phyloP scores from a whole-genome alignment of 2,113 vertebrate genomes.

The Andinoacara biseriatus region DNA sequence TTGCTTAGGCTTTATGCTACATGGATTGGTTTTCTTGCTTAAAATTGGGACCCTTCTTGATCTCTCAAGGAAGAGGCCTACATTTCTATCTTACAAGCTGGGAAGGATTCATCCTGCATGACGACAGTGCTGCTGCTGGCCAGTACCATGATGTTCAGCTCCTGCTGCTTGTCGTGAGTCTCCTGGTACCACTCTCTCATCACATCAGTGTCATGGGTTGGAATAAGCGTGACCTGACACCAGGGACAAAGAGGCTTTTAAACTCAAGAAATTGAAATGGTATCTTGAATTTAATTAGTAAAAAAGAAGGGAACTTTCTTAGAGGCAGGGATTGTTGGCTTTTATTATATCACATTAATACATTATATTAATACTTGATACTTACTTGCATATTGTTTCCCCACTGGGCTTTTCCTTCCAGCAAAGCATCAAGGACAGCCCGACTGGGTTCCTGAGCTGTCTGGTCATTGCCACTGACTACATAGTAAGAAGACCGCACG shows the following conservation, averaged over 20 bases:
- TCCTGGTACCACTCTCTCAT: conserved; percentile 99
- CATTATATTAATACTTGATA: background rate
- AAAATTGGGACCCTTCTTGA: conserved; percentile 8
- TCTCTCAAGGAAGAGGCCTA: conserved; percentile 59
- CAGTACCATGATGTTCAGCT: conserved; percentile 98
- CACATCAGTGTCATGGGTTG: conserved; percentile 96
- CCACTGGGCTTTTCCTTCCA: conserved; percentile 96
- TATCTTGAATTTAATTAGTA: background rate
- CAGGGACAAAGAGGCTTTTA: conserved; percentile 10
- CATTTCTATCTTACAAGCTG: conserved; percentile 98
- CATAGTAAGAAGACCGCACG: conserved; percentile 94
- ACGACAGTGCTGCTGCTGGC: conserved; percentile 99
- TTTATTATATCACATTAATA: background rate
- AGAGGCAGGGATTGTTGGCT: background rate
- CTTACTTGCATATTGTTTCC: conserved; percentile 92
- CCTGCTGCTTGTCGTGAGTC: conserved; percentile 96
- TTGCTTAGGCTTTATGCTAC: conserved; percentile 55
- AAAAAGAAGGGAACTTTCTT: background rate
- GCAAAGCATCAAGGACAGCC: conserved; percentile 90
- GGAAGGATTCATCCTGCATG: conserved; percentile 99
- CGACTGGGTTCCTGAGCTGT: conserved; percentile 91
- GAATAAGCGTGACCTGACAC: conserved; percentile 93
- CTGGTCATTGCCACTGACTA: conserved; percentile 94
- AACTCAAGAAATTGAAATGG: background rate
- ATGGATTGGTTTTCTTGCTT: conserved; percentile 31